Evolutionary conservation across 2,888 invertebrate species (phyloP).

Genomic region (Torymus tubicola): DNA sequence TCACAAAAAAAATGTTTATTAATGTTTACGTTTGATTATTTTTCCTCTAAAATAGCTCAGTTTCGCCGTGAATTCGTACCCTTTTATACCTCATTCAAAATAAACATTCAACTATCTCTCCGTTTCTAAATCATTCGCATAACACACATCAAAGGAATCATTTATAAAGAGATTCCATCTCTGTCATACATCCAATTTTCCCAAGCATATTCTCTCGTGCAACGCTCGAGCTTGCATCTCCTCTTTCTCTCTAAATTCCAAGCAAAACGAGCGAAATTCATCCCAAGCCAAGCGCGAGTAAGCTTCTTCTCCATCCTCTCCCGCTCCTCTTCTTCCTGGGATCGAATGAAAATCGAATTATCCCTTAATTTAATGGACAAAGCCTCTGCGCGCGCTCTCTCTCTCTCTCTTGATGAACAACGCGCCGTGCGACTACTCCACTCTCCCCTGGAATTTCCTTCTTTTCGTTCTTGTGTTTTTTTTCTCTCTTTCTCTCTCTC

Average conservation of each 20-base stretch:
- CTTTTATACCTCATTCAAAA: too few relatives aligned
- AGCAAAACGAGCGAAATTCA: conserved; percentile 32
- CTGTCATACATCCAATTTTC: background rate
- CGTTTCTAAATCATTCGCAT: background rate
- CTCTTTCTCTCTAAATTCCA: background rate
- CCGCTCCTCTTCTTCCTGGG: background rate
- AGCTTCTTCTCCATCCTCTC: background rate
- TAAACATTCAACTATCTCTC: background rate
- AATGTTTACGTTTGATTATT: too few relatives aligned
- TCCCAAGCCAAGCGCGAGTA: conserved; percentile 24
- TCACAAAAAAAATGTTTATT: too few relatives aligned
- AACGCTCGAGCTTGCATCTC: background rate
- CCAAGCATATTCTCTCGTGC: background rate
- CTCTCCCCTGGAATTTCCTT: conserved; percentile 10
- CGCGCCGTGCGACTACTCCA: background rate
- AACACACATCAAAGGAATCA: conserved; percentile 25
- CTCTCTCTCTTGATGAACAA: conserved; percentile 4
- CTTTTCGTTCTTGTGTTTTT: background rate
- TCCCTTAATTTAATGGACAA: conserved; percentile 50
- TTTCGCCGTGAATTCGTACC: too few relatives aligned
- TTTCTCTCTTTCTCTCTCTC: conserved; percentile 2
- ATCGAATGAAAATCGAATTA: conserved; percentile 52
- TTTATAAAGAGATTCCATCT: conserved; percentile 26
- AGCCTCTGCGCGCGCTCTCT: background rate
- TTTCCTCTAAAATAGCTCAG: too few relatives aligned